Percentiles rank a stretch among this genome's conserved stretches.
Conservation (phyloP, 2,888 invertebrate genomes). For the Camptogramma bilineatum region DNA sequence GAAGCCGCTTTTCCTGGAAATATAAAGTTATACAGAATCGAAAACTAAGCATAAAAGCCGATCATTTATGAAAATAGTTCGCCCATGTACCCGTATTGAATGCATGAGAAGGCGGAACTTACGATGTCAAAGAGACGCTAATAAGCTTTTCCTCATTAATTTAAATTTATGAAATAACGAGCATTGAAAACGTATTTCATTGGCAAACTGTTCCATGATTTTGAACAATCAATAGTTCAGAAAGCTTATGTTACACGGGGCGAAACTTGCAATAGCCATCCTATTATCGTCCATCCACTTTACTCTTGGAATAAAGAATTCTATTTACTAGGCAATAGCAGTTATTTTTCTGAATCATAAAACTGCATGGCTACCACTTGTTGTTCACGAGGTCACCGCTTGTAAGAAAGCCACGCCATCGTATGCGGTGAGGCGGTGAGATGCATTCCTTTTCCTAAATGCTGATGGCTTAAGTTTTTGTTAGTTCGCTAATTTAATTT, state of each 20-base stretch:
- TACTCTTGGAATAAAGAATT: no score
- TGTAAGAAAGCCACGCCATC: no score
- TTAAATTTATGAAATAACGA: neutral
- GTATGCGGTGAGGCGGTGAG: no score
- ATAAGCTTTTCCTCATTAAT: constrained; percentile 20
- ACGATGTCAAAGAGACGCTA: constrained; percentile 15
- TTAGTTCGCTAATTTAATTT: no score
- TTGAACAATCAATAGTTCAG: neutral
- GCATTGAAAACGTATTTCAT: neutral
- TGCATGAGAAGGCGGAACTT: neutral
- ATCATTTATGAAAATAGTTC: constrained; percentile 5
- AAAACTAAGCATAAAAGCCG: neutral
- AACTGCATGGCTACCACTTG: no score
- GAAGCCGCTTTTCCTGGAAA: neutral
- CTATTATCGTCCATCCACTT: no score
- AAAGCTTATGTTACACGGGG: neutral
- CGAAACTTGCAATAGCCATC: neutral
- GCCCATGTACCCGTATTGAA: neutral
- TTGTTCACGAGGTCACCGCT: no score
- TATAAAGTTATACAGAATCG: neutral
- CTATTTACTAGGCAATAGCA: no score
- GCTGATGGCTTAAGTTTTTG: no score
- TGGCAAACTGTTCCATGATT: neutral
- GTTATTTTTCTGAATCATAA: no score
- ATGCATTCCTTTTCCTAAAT: no score